Evolutionary conservation across 1,140 invertebrate genomes (phyloP).

Genomic region (Bombus waltoni): DNA sequence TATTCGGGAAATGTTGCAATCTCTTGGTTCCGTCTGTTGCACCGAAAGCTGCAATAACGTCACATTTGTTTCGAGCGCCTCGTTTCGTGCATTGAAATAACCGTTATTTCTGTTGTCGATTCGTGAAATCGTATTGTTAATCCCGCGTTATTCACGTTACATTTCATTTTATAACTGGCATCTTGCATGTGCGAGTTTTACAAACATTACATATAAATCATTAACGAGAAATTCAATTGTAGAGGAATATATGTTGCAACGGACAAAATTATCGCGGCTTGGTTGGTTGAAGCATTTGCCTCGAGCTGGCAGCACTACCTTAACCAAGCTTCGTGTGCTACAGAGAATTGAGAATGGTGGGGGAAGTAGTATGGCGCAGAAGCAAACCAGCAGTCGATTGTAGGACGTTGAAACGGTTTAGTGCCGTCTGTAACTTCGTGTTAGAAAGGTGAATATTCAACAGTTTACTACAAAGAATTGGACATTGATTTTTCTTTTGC

Average conservation of each 20-base stretch:
- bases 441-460: slow-evolving; percentile 43
- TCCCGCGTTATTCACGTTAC: not conserved
- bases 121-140: not conserved
- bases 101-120: not conserved
- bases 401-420: slow-evolving; percentile 11
- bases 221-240: not conserved
- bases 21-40: not conserved
- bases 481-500: not conserved
- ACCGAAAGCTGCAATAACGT: not conserved
- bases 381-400: slow-evolving; percentile 50
- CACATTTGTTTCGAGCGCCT: not conserved
- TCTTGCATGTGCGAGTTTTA: not conserved
- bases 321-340: not conserved
- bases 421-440: slow-evolving; percentile 47
- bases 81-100: not conserved
- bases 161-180: not conserved
- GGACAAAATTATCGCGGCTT: slow-evolving; percentile 59
- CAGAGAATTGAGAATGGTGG: slow-evolving; percentile 22
- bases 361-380: slow-evolving; percentile 65
- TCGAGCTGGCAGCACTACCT: slow-evolving; percentile 70
- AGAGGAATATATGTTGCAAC: not conserved
- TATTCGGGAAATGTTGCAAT: slow-evolving; percentile 8
- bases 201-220: not conserved
- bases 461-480: not conserved
- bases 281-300: slow-evolving; percentile 34